These are phyloP conservation scores for Tenthredo notha DNA, from an alignment of 2,888 invertebrate genomes.

Conservation along the genomic window DNA sequence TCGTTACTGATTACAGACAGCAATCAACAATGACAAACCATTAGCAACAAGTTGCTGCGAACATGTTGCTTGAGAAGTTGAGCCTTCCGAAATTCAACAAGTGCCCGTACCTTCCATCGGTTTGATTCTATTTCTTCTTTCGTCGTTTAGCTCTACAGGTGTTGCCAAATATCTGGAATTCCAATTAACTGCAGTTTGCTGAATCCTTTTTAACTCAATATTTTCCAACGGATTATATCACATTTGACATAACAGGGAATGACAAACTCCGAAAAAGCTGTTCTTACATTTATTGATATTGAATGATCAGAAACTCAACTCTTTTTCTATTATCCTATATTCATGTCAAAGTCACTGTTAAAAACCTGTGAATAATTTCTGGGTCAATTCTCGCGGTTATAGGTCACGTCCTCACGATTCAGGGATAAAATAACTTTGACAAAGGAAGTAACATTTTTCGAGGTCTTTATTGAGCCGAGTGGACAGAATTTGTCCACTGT, in stretches of 20 bases:
- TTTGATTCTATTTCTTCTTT: constrained; percentile 32
- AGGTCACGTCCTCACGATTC: constrained; percentile 19
- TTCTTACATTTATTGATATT: background rate
- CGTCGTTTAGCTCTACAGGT: constrained; percentile 33
- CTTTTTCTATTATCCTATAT: background rate
- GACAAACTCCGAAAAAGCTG: background rate
- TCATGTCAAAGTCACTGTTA: background rate
- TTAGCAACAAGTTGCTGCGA: constrained; percentile 51
- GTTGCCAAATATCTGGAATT: background rate
- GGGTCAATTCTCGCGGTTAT: background rate
- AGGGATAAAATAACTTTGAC: constrained; percentile 4
- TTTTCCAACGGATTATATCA: no score
- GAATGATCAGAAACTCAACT: background rate
- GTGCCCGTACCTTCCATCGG: constrained; percentile 39
- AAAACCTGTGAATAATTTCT: background rate
- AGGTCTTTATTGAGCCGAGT: constrained; percentile 36
- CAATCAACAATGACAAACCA: background rate
- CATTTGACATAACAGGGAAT: background rate
- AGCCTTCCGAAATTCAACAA: constrained; percentile 47
- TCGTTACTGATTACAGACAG: background rate
- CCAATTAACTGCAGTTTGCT: background rate
- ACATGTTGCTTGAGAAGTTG: constrained; percentile 43
- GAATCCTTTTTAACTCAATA: background rate
- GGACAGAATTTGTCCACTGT: constrained; percentile 43
- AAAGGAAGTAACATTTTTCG: constrained; percentile 46